Percentiles rank a stretch among this genome's conserved stretches.
Evolutionary conservation across 2,888 invertebrate species (phyloP).

Genomic region (Deilephila elpenor): DNA sequence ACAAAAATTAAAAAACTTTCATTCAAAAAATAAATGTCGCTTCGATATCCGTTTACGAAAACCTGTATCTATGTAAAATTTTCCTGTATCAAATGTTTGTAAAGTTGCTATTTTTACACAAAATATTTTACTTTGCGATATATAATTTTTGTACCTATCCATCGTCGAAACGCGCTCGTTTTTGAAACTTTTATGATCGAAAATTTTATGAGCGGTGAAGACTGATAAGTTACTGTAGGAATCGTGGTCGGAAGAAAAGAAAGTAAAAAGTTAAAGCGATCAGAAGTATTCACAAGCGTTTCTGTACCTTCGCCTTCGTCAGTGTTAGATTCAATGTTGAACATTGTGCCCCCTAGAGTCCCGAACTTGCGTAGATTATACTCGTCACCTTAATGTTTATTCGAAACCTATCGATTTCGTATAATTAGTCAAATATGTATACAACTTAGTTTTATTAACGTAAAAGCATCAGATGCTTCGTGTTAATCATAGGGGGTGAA

Average conservation of each 20-base stretch:
- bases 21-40: conserved; percentile 80
- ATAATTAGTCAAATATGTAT: conserved; percentile 73
- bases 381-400: conserved; percentile 76
- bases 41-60: conserved; percentile 70
- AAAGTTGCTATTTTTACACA: conserved; percentile 82
- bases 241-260: conserved; percentile 72
- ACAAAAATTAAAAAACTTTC: conserved; percentile 79
- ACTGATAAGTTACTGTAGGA: conserved; percentile 81
- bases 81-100: conserved; percentile 75
- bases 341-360: conserved; percentile 73
- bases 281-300: conserved; percentile 64
- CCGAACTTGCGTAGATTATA: conserved; percentile 76
- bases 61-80: conserved; percentile 77
- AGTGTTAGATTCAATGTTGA: conserved; percentile 78
- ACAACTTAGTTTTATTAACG: conserved; percentile 75
- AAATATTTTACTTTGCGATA: conserved; percentile 68
- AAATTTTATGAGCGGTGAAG: conserved; percentile 81
- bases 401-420: conserved; percentile 68
- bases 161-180: conserved; percentile 76
- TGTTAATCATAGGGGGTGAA: conserved; percentile 68
- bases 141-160: conserved; percentile 65
- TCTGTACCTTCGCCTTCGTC: conserved; percentile 75
- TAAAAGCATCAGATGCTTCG: conserved; percentile 79
- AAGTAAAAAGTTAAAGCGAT: conserved; percentile 68
- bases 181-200: conserved; percentile 73